Evolutionary conservation across 2,113 vertebrate genomes (phyloP).

Genomic region (Grallaria varia): DNA sequence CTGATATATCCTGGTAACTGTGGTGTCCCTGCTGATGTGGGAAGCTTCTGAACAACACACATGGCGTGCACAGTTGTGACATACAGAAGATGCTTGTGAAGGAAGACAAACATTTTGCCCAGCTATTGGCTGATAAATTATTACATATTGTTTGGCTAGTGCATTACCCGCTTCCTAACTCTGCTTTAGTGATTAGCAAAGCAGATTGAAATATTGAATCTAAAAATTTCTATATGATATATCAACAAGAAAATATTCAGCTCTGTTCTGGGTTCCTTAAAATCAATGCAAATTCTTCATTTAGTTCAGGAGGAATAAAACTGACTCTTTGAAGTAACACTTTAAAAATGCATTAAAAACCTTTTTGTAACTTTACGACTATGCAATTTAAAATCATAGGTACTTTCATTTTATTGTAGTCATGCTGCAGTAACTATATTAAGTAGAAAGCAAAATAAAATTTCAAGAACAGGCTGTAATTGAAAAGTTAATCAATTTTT

Average conservation of each 20-base stretch:
- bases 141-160: background rate
- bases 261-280: background rate
- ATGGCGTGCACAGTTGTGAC: fast-evolving
- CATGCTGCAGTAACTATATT: background rate
- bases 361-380: background rate
- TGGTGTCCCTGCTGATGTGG: background rate
- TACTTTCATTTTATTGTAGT: background rate
- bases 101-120: background rate
- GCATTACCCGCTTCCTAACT: background rate
- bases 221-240: background rate
- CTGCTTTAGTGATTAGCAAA: background rate
- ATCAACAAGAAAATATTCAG: background rate
- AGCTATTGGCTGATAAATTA: background rate
- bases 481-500: constrained; percentile 11
- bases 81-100: background rate
- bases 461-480: background rate
- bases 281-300: background rate
- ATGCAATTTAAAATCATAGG: background rate
- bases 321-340: background rate
- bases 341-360: background rate
- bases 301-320: background rate
- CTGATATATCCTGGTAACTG: background rate
- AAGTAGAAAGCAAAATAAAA: constrained; percentile 7
- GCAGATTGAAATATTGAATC: background rate
- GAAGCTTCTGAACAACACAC: background rate